Conservation (phyloP, 2,113 vertebrate species). For the Eulemur rufifrons region DNA sequence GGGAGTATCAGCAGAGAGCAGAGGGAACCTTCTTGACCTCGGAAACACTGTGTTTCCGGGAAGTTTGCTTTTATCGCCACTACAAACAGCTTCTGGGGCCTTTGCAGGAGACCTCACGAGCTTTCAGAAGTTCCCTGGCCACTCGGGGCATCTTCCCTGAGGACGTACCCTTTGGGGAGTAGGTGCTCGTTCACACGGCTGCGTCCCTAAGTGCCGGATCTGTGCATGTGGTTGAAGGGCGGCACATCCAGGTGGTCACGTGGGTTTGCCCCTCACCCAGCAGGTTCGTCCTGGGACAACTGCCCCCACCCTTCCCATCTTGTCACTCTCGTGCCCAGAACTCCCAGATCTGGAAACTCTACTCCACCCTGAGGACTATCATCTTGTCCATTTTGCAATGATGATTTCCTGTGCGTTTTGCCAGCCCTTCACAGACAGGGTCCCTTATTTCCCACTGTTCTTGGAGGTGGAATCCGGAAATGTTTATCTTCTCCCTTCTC, state of each 20-base stretch:
- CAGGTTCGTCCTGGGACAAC: background rate
- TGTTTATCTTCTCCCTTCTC: slow-evolving; percentile 11
- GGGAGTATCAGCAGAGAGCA: background rate
- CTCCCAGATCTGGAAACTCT: background rate
- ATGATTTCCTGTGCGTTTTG: background rate
- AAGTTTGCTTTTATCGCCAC: background rate
- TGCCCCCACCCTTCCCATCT: background rate
- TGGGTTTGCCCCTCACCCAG: background rate
- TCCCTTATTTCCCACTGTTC: accelerated
- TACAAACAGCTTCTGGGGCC: background rate
- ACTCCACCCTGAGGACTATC: background rate
- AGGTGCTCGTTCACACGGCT: background rate
- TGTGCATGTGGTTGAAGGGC: background rate
- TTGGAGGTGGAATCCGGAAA: background rate
- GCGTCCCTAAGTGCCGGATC: background rate
- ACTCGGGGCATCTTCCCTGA: accelerated
- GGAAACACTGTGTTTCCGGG: background rate
- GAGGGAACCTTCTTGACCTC: background rate
- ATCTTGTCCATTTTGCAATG: background rate
- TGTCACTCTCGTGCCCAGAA: background rate
- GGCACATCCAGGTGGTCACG: accelerated
- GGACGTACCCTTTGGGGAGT: background rate
- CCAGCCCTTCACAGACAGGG: background rate
- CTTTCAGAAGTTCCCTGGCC: background rate
- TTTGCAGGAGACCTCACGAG: background rate